phyloP scores from a whole-genome alignment of 1,140 invertebrate species.

The Drosophila prosaltans region DNA sequence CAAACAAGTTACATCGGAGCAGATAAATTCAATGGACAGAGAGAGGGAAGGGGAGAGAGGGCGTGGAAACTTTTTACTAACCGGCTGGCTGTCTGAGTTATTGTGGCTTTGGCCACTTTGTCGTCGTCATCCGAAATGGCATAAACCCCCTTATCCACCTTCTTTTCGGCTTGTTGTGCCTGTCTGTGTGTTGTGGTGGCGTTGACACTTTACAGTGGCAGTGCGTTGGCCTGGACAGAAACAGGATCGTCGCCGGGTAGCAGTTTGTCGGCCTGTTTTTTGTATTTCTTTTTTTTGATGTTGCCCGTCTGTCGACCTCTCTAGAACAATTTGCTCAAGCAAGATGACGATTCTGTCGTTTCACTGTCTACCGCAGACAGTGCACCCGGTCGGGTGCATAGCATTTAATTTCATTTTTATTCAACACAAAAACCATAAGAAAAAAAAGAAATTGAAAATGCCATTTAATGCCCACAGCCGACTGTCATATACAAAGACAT shows the following conservation, averaged over 20 bases:
- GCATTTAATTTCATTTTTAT: slow-evolving; percentile 78
- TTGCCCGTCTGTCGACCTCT: slow-evolving; percentile 44
- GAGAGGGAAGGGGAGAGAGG: background rate
- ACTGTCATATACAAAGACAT: slow-evolving; percentile 56
- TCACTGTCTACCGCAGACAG: slow-evolving; percentile 48
- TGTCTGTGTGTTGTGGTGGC: slow-evolving; percentile 40
- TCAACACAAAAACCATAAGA: slow-evolving; percentile 46
- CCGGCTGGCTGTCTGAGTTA: slow-evolving; percentile 63
- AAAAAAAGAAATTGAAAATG: slow-evolving; percentile 69
- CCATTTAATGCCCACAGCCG: slow-evolving; percentile 65
- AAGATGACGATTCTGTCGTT: slow-evolving; percentile 53
- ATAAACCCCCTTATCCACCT: background rate
- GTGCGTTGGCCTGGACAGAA: slow-evolving; percentile 64
- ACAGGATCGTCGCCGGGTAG: slow-evolving; percentile 32
- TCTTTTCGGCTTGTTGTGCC: background rate
- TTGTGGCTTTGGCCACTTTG: slow-evolving; percentile 65
- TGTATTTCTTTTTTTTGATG: slow-evolving; percentile 44
- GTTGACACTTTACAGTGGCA: slow-evolving; percentile 63
- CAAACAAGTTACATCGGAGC: slow-evolving; percentile 56
- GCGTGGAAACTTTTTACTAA: slow-evolving; percentile 42
- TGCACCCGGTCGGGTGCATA: slow-evolving; percentile 28
- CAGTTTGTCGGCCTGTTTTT: slow-evolving; percentile 62
- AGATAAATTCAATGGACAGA: slow-evolving; percentile 44
- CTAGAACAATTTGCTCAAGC: slow-evolving; percentile 39
- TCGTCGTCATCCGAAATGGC: slow-evolving; percentile 11